Conservation (phyloP, 2,888 invertebrate species). For the Mythimna lalbum region DNA sequence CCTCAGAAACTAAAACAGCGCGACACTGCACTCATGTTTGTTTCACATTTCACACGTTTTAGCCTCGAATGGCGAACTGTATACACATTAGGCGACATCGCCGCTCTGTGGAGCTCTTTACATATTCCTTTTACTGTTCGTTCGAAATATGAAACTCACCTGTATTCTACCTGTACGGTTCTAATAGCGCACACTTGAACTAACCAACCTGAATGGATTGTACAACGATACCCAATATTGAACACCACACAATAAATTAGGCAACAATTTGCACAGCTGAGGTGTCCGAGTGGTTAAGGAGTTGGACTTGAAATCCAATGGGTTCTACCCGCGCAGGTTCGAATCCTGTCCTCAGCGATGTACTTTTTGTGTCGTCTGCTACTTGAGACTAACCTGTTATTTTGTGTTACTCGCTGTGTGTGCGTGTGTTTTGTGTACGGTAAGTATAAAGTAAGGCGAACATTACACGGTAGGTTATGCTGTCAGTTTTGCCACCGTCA, state of each 20-base stretch:
- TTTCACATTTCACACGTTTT: conserved; percentile 62
- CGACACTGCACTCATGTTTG: conserved; percentile 54
- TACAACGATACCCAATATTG: background rate
- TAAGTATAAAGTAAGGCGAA: no score
- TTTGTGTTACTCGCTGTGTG: background rate
- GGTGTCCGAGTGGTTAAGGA: conserved; percentile 91
- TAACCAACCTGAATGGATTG: conserved; percentile 24
- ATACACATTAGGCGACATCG: conserved; percentile 48
- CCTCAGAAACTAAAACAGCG: conserved; percentile 18
- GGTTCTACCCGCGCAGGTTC: conserved; percentile 91
- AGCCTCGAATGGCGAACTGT: conserved; percentile 59
- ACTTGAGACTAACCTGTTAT: background rate
- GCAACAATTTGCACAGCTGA: conserved; percentile 74
- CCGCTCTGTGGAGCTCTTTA: conserved; percentile 24
- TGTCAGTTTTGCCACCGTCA: no score
- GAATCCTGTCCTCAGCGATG: conserved; percentile 87
- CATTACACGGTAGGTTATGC: no score
- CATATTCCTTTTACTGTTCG: conserved; percentile 46
- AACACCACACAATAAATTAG: conserved; percentile 16
- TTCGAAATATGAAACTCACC: conserved; percentile 25
- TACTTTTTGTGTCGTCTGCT: conserved; percentile 79
- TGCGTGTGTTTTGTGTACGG: no score
- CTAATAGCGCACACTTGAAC: conserved; percentile 24
- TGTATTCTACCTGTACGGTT: background rate
- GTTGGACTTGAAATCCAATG: conserved; percentile 91